phyloP scores from a whole-genome alignment of 2,113 vertebrate species.

The Myxocyprinus asiaticus region DNA sequence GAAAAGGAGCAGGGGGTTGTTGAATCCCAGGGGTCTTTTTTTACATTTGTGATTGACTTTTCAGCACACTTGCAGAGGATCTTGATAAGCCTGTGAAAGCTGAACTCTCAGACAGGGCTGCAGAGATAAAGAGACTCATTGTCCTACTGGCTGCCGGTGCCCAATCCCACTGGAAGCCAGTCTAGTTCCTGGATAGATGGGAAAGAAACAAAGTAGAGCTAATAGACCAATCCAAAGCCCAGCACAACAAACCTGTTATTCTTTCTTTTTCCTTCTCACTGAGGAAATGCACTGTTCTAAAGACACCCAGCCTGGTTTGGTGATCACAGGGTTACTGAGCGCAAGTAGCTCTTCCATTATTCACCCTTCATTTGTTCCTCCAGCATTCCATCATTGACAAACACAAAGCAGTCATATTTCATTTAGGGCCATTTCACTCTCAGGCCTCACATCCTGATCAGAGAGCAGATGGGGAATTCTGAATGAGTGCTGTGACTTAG shows the following conservation, averaged over 20 bases:
- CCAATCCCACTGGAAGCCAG: constrained; percentile 49
- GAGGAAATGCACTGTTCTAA: constrained; percentile 37
- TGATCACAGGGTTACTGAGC: constrained; percentile 41
- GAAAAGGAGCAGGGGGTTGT: constrained; percentile 38
- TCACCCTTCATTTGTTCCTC: constrained; percentile 4
- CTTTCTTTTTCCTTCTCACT: constrained; percentile 34
- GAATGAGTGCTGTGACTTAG: constrained; percentile 22
- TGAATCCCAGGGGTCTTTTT: constrained; percentile 60
- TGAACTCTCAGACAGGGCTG: constrained; percentile 57
- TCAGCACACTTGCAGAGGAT: constrained; percentile 66
- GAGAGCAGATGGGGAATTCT: not conserved
- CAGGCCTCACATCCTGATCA: not conserved
- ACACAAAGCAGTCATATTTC: not conserved
- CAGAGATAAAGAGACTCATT: constrained; percentile 65
- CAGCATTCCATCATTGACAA: constrained; percentile 15
- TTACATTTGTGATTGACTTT: constrained; percentile 65
- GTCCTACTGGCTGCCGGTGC: constrained; percentile 47
- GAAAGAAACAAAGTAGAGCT: constrained; percentile 56
- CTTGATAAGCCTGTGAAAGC: constrained; percentile 70
- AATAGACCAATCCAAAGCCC: constrained; percentile 59
- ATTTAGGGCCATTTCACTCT: not conserved
- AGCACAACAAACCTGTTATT: constrained; percentile 61
- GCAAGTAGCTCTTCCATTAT: constrained; percentile 24
- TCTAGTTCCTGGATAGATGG: constrained; percentile 49
- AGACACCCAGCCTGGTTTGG: constrained; percentile 44